Base-by-base conservation (phyloP, 2,888 invertebrate genomes). In the Drosophila ezoana region DNA sequence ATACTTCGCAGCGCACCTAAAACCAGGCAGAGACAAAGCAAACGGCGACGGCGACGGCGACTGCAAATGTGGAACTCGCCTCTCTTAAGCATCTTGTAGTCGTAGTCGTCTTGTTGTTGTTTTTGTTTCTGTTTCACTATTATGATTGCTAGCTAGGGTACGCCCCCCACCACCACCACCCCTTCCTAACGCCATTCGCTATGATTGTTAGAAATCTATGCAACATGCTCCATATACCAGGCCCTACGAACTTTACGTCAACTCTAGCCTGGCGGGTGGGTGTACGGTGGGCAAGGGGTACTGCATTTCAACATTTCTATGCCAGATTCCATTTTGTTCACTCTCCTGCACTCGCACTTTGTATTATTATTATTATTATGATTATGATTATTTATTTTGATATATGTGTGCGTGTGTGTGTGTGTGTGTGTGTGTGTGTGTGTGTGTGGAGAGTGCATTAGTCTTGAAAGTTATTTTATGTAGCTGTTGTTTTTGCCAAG, bases 1-100 rank as follows among this genome's bases (percentile, higher is more conserved):
- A 77, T 76, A 77, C 74, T 67, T 77, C 56, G 59, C 63, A 66
- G 77, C 66, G 71, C 76, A 59, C 60, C 68, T 76, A 60, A 13
- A 48, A 41, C 48, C 69, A 49, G 57, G 37, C 49, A 62, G 54
- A 73, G 57, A 61, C 61, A 68, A 65, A 32, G 60, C 59, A 48
- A 67, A 35, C 59, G 41, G 2, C 13, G 6, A 43, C 43, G 13
- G 20, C 49, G 13, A 20, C 9, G 9, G 37, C 18, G 20, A 44
- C 53, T 20, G 61, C 57, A 64, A 76, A 65, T 76, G 72, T 74
- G 57, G 76, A 76, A 61, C 63, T 45, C 37, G 14, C 23, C 20
- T 16, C 48, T 33, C 53, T 63, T 56, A 40, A 56, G 49, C 48
- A 58, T 58, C 65, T 57, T 66, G 44, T 57, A 56, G 65, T 60